Percentiles rank a stretch among this genome's conserved stretches.
These are phyloP conservation scores for Sussaba pulchella DNA, from an alignment of 2,888 invertebrate genomes.

Conservation along the genomic window DNA sequence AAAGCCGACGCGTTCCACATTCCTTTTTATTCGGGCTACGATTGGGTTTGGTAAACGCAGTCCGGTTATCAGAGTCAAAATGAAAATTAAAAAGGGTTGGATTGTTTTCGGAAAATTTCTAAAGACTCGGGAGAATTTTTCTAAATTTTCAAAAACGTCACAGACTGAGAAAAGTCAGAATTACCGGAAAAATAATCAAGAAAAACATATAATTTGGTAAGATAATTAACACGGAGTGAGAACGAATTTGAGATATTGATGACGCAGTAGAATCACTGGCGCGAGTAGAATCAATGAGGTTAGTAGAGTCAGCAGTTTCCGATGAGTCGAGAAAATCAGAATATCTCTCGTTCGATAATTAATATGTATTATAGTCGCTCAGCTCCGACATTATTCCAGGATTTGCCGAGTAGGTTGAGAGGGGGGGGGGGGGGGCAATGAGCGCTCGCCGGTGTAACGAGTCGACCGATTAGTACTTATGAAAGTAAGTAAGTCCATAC, in stretches of 20 bases:
- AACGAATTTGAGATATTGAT: no score
- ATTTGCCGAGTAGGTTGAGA: neutral
- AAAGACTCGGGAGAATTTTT: no score
- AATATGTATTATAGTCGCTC: conserved; percentile 47
- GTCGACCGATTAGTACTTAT: conserved; percentile 59
- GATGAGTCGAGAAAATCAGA: conserved; percentile 34
- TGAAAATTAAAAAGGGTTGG: no score
- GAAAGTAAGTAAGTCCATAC: conserved; percentile 46
- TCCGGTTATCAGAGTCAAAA: no score
- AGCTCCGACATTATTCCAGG: conserved; percentile 18
- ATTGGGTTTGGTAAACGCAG: no score
- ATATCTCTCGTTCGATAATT: conserved; percentile 46
- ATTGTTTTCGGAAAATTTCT: no score
- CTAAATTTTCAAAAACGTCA: no score
- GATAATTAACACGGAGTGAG: no score
- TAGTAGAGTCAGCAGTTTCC: neutral
- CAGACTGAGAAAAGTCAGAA: no score
- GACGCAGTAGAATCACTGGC: neutral
- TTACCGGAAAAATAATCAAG: no score
- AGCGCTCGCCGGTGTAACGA: conserved; percentile 50
- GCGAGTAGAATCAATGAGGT: neutral
- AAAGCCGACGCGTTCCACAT: conserved; percentile 51
- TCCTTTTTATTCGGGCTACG: neutral
- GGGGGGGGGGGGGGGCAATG: conserved; percentile 19
- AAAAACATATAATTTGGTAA: no score